phyloP scores from a whole-genome alignment of 2,888 invertebrate species.

The Zele albiditarsus region DNA sequence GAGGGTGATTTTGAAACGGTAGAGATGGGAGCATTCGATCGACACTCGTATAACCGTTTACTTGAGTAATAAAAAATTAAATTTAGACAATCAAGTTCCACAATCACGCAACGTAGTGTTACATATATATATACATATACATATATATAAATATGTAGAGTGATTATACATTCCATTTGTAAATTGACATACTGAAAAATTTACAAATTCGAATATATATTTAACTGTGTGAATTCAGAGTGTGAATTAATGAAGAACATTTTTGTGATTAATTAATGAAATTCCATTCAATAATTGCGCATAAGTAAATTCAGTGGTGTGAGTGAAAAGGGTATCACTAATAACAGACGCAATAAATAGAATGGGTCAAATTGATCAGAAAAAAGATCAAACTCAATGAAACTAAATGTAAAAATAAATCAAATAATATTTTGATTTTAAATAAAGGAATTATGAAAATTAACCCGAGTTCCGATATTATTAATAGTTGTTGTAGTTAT shows the following conservation, averaged over 20 bases:
- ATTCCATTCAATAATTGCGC: background rate
- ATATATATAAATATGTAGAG: background rate
- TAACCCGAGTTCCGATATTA: background rate
- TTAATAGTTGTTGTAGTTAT: background rate
- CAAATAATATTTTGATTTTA: background rate
- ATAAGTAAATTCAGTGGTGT: background rate
- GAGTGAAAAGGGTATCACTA: background rate
- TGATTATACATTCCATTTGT: background rate
- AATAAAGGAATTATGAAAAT: background rate
- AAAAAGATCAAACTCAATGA: background rate
- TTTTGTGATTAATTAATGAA: background rate
- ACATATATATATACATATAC: background rate
- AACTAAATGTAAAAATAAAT: background rate
- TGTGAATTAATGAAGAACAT: background rate
- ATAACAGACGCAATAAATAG: background rate
- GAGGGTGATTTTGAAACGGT: constrained; percentile 29
- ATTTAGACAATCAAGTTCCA: background rate
- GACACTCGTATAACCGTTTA: background rate
- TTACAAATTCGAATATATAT: background rate
- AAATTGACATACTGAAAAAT: background rate
- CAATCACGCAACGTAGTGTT: background rate
- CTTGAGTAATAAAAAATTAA: background rate
- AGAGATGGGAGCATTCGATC: constrained; percentile 58
- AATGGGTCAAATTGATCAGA: background rate
- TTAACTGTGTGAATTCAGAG: background rate